Evolutionary conservation across 2,888 invertebrate species (phyloP), one percentile per base, ranked within the genome.

Genomic region (Parapristionchus giblindavisi): DNA sequence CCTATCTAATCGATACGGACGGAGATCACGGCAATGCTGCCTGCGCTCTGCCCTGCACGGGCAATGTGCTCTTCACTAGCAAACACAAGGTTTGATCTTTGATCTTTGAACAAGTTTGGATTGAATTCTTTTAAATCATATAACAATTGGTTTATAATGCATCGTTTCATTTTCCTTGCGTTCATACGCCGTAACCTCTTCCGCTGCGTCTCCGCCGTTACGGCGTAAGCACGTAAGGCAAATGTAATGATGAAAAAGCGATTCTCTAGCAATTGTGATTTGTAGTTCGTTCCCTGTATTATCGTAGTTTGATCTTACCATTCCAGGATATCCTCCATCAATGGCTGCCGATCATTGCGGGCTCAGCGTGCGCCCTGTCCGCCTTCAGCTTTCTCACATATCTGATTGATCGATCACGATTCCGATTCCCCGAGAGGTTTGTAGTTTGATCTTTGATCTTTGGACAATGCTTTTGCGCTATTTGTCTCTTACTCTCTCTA

Each of bases 351-450:
- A n/a, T 24, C 29, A n/a, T 96, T 94, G 94, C 96, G 4, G 92
- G 93, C 61, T 90, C 96, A 61, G 97, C 97, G 88, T 92, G 94
- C 52, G 91, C 92, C 3, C 95, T 96, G 82, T 96, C 97, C 83
- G 91, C 96, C 76, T 96, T 98, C 89, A 90, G 91, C 1, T 89
- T 91, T 4, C 81, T 90, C 54, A 98, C 98, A 11, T 98, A 96
- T 89, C 91, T 96, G 79, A 94, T 98, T 82, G 97, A 98, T 89
- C 94, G 94, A 77, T 93, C 94, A 85, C 91, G 98, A 85, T 99
- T 99, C 89, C 92, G 95, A 58, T 99, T 98, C 90, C 98, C 99
- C 17, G 98, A 99, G 89, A 92, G 97, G 87, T 87, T 40, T n/a
- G n/a, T n/a, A n/a, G n/a, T n/a, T n/a, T n/a, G n/a, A n/a, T n/a